phyloP scores from a whole-genome alignment of 2,113 vertebrate species.

The Leptosomus discolor region DNA sequence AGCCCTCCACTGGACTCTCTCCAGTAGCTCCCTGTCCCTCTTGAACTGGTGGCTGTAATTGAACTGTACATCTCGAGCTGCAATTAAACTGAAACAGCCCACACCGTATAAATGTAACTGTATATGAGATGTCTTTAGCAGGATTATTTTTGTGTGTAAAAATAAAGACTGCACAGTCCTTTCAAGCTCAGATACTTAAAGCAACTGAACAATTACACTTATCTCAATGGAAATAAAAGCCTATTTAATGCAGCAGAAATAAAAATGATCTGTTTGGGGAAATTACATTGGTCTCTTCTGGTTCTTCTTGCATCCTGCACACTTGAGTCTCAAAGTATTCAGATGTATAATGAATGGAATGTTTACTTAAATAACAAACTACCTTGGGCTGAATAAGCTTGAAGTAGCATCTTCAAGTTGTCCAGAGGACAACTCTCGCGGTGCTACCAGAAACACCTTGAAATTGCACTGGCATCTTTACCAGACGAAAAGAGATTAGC shows the following conservation, averaged over 20 bases:
- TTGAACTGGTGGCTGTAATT: too few relatives aligned
- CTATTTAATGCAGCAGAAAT: neutral
- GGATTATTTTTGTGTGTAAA: neutral
- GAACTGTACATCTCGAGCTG: too few relatives aligned
- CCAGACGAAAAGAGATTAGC: neutral
- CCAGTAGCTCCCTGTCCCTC: too few relatives aligned
- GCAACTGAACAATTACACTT: neutral
- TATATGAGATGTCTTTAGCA: fast-evolving
- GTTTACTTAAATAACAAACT: neutral
- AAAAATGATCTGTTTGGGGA: neutral
- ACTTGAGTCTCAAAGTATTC: fast-evolving
- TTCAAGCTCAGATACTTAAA: neutral
- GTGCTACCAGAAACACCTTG: neutral
- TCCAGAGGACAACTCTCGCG: neutral
- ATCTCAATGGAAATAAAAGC: neutral
- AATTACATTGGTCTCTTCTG: neutral
- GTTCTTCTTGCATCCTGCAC: neutral
- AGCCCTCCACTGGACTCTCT: too few relatives aligned
- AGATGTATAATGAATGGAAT: fast-evolving
- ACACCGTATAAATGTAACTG: fast-evolving
- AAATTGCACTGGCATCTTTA: fast-evolving
- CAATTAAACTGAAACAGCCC: neutral
- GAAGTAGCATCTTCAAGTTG: neutral
- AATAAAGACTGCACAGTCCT: neutral
- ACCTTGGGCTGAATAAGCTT: neutral